phyloP scores from a whole-genome alignment of 1,140 invertebrate species.

The Nixonia krombeini region DNA sequence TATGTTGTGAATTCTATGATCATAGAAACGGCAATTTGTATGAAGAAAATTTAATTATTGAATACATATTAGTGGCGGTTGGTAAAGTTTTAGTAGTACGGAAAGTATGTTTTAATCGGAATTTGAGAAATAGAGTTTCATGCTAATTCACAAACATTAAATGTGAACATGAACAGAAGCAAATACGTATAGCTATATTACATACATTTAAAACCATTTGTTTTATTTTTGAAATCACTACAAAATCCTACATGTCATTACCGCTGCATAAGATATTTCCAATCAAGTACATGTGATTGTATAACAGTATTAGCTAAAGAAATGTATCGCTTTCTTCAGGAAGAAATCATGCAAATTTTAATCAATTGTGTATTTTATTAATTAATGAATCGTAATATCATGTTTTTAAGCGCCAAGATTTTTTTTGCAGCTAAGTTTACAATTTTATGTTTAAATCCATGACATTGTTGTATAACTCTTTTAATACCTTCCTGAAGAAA shows the following conservation, averaged over 20 bases:
- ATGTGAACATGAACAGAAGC: not conserved
- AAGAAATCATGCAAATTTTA: constrained; percentile 15
- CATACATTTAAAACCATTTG: constrained; percentile 9
- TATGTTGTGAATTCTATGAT: too few relatives aligned
- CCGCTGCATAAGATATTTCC: constrained; percentile 14
- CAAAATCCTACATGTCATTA: constrained; percentile 21
- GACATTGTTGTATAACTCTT: not conserved
- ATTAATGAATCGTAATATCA: too few relatives aligned
- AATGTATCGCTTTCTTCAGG: constrained; percentile 8
- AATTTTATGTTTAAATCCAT: not conserved
- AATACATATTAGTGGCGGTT: too few relatives aligned
- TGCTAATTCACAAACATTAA: constrained; percentile 9
- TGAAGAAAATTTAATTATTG: constrained; percentile 10
- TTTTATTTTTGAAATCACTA: constrained; percentile 16
- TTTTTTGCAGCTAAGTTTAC: not conserved
- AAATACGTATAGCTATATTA: constrained; percentile 4
- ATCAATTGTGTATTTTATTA: not conserved
- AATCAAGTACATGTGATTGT: constrained; percentile 25
- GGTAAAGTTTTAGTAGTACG: too few relatives aligned
- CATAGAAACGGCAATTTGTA: constrained; percentile 25
- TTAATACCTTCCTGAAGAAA: constrained; percentile 23
- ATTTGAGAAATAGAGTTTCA: too few relatives aligned
- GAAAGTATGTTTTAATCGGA: too few relatives aligned
- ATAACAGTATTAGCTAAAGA: constrained; percentile 1
- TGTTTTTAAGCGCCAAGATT: too few relatives aligned